Conservation (phyloP, 2,888 invertebrate species). For the Achlya flavicornis region DNA sequence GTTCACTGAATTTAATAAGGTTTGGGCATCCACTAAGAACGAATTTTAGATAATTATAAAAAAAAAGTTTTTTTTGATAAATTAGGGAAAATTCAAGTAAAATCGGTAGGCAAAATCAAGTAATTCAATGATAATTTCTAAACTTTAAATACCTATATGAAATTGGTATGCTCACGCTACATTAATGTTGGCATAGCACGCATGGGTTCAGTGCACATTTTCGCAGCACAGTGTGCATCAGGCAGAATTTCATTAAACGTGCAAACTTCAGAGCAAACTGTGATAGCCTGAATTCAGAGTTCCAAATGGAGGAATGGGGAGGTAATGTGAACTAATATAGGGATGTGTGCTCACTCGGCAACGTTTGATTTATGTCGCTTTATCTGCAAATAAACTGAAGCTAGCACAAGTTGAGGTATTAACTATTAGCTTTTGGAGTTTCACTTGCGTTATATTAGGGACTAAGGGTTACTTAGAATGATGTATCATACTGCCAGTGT, state of each 20-base stretch:
- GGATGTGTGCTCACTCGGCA: constrained; percentile 32
- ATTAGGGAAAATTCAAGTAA: too few species aligned
- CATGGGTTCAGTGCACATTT: constrained; percentile 16
- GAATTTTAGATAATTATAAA: too few species aligned
- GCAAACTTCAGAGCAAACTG: constrained; percentile 20
- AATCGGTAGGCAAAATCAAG: too few species aligned
- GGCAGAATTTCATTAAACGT: constrained; percentile 33
- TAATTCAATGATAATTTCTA: too few species aligned
- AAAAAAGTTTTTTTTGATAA: too few species aligned
- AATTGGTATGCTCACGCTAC: constrained; percentile 18
- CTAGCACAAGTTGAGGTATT: neutral
- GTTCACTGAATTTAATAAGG: too few species aligned
- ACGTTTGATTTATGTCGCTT: constrained; percentile 33
- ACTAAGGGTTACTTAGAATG: neutral
- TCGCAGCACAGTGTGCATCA: constrained; percentile 28
- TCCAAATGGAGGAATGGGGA: constrained; percentile 15
- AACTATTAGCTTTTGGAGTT: neutral
- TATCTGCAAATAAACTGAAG: constrained; percentile 12
- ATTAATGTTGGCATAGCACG: constrained; percentile 19
- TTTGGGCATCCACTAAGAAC: too few species aligned
- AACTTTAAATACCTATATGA: too few species aligned
- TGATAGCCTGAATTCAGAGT: constrained; percentile 12
- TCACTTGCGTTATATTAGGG: neutral
- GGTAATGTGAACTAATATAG: constrained; percentile 33
- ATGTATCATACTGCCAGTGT: neutral